Evolutionary conservation across 23 tunicate genomes (phyloP).

Genomic region (Phallusia fumigata): DNA sequence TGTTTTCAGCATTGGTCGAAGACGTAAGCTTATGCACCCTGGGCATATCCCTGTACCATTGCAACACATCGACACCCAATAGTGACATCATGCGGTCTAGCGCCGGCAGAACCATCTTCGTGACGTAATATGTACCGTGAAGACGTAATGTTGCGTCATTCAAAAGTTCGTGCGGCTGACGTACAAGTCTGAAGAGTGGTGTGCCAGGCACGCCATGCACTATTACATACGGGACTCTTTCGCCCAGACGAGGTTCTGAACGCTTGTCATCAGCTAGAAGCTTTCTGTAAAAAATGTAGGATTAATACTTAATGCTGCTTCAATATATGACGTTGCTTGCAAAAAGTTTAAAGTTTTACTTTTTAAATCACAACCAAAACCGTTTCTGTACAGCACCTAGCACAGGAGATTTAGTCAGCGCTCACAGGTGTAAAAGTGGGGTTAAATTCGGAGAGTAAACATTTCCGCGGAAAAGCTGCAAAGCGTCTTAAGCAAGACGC

Average conservation of each 20-base stretch:
- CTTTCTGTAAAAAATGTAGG: slow-evolving; percentile 57
- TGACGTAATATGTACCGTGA: slow-evolving; percentile 86
- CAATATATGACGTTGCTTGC: too few relatives aligned
- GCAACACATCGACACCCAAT: slow-evolving; percentile 74
- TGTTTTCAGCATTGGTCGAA: background rate
- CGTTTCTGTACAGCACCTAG: too few relatives aligned
- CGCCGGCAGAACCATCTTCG: slow-evolving; percentile 88
- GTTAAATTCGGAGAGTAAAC: too few relatives aligned
- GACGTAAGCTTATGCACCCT: slow-evolving; percentile 15
- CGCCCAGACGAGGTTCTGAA: slow-evolving; percentile 74
- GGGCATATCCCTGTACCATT: slow-evolving; percentile 70
- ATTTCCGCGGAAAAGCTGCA: too few relatives aligned
- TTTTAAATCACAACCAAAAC: too few relatives aligned
- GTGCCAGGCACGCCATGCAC: slow-evolving; percentile 87
- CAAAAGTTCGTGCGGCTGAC: slow-evolving; percentile 65
- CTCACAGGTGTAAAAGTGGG: too few relatives aligned
- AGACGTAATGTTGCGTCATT: slow-evolving; percentile 45
- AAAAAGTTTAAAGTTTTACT: too few relatives aligned
- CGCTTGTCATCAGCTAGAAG: slow-evolving; percentile 58
- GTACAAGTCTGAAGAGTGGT: slow-evolving; percentile 70
- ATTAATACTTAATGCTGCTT: too few relatives aligned
- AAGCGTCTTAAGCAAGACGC: too few relatives aligned
- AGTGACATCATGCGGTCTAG: slow-evolving; percentile 72
- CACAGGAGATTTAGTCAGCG: too few relatives aligned
- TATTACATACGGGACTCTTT: slow-evolving; percentile 87